Evolutionary conservation across 2,888 invertebrate genomes (phyloP).

Genomic region (Melangyna quadrimaculata): DNA sequence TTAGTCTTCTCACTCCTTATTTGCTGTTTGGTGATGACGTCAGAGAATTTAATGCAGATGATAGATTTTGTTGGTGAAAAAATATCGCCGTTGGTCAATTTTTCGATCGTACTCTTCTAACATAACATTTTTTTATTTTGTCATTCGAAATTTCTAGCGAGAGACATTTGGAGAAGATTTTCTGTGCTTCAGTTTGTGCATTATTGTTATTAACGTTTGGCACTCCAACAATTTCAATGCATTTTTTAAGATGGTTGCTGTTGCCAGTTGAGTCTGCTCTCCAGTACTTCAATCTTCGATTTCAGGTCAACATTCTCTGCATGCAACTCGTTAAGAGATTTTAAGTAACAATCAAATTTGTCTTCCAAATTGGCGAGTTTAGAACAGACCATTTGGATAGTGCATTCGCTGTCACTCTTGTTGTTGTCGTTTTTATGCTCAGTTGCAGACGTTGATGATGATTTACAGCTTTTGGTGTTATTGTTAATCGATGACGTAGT

Average conservation of each 20-base stretch:
- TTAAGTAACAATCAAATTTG: constrained; percentile 12
- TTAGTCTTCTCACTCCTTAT: constrained; percentile 21
- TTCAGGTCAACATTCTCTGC: constrained; percentile 9
- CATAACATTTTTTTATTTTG: constrained; percentile 25
- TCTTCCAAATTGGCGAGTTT: constrained; percentile 12
- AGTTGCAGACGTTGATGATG: background rate
- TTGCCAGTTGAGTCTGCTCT: constrained; percentile 31
- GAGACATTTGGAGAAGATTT: background rate
- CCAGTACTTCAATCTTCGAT: background rate
- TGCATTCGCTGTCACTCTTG: background rate
- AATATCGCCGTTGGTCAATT: background rate
- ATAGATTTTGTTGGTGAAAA: background rate
- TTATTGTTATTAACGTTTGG: background rate
- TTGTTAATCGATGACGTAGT: background rate
- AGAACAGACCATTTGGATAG: constrained; percentile 17
- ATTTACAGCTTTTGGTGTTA: background rate
- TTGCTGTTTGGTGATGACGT: constrained; percentile 3
- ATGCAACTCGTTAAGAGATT: background rate
- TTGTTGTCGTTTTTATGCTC: background rate
- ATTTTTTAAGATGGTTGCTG: background rate
- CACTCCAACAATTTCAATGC: constrained; percentile 25
- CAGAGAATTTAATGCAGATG: constrained; percentile 10
- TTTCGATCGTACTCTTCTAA: background rate
- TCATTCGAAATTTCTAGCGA: constrained; percentile 12
- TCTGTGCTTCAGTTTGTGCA: background rate